Evolutionary conservation across 2,888 invertebrate genomes (phyloP), one percentile per base, ranked within the genome.

Genomic region (Tolmerus cingulatus): DNA sequence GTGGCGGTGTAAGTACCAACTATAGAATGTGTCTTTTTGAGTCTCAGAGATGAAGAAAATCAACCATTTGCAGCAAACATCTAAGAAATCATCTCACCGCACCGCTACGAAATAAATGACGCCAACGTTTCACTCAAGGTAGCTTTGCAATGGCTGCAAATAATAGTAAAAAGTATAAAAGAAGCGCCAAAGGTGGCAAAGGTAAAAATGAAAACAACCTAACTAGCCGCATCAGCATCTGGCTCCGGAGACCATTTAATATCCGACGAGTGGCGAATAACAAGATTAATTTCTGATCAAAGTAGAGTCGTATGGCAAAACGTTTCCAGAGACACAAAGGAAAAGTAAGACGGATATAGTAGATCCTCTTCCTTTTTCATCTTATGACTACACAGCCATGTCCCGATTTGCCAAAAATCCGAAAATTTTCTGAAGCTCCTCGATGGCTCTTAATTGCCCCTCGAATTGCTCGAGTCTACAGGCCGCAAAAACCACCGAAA

Each of bases 281-380:
- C 85, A 30, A 85, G 27, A 85, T 85, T 85, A 74, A 85, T 74
- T 40, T 85, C 34, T 23, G 85, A 74, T 85, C 46, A 74, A 85
- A 85, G 74, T 85, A 30, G 74, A 46, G 14, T 43, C 46, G 30
- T 43, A 37, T 40, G 1, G 40, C 8, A 5, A 19, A 74, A 74
- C 43, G 74, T 30, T 23, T 12, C 27, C 8, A 66, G 66, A 66
- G 27, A 27, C 34, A 34, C 57, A 57, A 57, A 57, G 57, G 57
- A 57, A 57, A 57, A 57, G 57, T 57, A 57, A 57, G 57, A 74
- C 43, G 55, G 74, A 46, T 16, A 74, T 43, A 74, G 55, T 23
- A 66, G 27, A 12, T 23, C 27, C 27, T 16, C 16, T 14, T 19
- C 81, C 1, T 27, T 27, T n/a, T 57, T 82, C 30, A 34, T 82